Percentiles rank a stretch among this genome's conserved stretches.
These are phyloP conservation scores for Heliconius sara DNA, from an alignment of 2,888 invertebrate species.

Conservation along the genomic window DNA sequence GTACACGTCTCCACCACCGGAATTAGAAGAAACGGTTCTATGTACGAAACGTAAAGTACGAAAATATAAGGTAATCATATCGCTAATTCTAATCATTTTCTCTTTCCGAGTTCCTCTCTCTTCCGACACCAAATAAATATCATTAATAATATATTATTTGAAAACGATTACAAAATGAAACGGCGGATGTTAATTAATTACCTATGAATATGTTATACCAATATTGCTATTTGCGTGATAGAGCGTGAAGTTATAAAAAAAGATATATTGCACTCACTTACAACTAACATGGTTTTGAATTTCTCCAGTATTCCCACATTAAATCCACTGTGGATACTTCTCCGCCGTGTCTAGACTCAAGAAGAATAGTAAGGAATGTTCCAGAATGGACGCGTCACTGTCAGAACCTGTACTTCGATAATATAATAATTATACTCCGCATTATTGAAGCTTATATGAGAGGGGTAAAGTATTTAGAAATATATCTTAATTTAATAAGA, in stretches of 20 bases:
- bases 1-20: conserved; percentile 67
- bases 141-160: too few relatives aligned
- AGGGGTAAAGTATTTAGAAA: conserved; percentile 53
- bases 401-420: conserved; percentile 50
- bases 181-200: too few relatives aligned
- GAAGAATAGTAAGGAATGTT: conserved; percentile 41
- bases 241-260: neutral
- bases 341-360: conserved; percentile 53
- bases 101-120: too few relatives aligned
- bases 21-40: conserved; percentile 47
- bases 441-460: conserved; percentile 57
- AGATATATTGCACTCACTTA: neutral
- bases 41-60: conserved; percentile 39
- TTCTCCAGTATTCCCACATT: conserved; percentile 54
- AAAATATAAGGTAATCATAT: conserved; percentile 37
- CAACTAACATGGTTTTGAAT: neutral
- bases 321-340: conserved; percentile 58
- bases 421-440: conserved; percentile 54
- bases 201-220: too few relatives aligned
- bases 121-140: too few relatives aligned
- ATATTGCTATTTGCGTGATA: neutral
- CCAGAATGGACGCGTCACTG: conserved; percentile 45
- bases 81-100: neutral
- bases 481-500: too few relatives aligned
- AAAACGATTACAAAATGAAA: too few relatives aligned